These are phyloP conservation scores for Aphelocoma coerulescens DNA, from an alignment of 2,113 vertebrate species.

Conservation along the genomic window DNA sequence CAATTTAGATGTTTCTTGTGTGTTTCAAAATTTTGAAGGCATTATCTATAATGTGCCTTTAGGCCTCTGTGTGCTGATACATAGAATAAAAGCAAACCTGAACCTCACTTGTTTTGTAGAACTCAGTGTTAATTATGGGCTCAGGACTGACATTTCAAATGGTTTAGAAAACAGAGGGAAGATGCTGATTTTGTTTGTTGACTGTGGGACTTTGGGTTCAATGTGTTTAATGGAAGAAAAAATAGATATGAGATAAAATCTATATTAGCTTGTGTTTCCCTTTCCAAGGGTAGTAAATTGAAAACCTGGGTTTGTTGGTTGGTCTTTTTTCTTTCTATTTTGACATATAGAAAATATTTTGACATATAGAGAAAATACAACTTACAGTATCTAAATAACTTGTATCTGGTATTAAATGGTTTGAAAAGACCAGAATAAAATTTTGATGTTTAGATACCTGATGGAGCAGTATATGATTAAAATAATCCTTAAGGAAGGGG, in stretches of 20 bases:
- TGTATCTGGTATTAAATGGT: not conserved
- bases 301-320: not conserved
- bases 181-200: not conserved
- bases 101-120: not conserved
- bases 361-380: not conserved
- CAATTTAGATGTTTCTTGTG: not conserved
- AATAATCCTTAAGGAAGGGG: not conserved
- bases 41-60: not conserved
- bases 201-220: not conserved
- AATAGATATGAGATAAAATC: not conserved
- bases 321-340: not conserved
- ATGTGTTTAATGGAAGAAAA: not conserved
- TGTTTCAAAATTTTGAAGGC: not conserved
- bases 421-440: not conserved
- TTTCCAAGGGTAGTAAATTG: not conserved
- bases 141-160: not conserved
- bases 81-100: not conserved
- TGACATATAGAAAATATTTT: too few relatives aligned
- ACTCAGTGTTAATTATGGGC: not conserved
- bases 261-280: not conserved
- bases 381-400: not conserved
- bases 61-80: not conserved
- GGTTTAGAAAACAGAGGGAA: not conserved
- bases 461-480: not conserved
- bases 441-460: not conserved